phyloP scores from a whole-genome alignment of 2,113 vertebrate genomes.

The Eulacestoma nigropectus region DNA sequence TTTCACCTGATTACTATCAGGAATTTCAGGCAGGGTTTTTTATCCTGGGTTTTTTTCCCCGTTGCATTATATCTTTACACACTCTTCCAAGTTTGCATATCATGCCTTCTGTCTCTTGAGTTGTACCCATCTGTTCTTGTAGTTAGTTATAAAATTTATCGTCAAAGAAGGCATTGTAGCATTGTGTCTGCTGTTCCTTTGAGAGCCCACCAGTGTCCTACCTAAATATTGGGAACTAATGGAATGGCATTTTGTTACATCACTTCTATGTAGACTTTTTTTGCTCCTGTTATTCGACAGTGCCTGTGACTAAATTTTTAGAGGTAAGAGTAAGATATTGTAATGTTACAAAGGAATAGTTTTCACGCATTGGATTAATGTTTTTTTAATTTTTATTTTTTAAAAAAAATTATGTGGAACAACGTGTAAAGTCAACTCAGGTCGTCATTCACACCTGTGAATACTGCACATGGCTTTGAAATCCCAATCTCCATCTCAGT shows the following conservation, averaged over 20 bases:
- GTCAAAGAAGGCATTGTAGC: background rate
- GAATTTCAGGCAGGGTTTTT: background rate
- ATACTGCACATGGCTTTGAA: background rate
- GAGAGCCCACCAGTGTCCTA: background rate
- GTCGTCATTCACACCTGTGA: background rate
- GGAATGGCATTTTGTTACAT: background rate
- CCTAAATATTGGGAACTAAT: background rate
- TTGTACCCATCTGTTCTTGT: background rate
- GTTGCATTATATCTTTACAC: background rate
- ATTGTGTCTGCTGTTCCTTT: background rate
- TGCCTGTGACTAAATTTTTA: background rate
- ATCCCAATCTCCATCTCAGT: background rate
- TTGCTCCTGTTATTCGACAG: background rate
- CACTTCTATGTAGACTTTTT: background rate
- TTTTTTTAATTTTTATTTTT: too few relatives aligned
- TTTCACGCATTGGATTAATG: background rate
- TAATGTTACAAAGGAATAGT: background rate
- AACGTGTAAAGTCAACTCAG: background rate
- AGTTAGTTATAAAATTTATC: background rate
- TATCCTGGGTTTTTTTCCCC: background rate
- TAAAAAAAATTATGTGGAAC: background rate
- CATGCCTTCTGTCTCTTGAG: background rate
- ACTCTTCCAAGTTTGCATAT: background rate
- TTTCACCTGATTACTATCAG: background rate
- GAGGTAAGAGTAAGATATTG: background rate